phyloP scores from a whole-genome alignment of 2,888 invertebrate genomes.

The Rhagonycha lutea region DNA sequence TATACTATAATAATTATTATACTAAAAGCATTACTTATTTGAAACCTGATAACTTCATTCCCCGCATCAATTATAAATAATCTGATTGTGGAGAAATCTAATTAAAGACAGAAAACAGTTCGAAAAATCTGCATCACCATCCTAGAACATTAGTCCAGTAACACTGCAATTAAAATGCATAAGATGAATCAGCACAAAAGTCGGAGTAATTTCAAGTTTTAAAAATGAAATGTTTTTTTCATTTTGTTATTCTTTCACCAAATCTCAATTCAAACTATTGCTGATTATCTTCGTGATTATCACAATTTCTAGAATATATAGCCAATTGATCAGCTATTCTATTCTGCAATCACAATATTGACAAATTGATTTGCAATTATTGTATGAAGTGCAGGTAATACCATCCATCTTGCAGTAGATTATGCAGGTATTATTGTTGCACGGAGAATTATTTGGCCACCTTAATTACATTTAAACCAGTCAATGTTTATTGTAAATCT shows the following conservation, averaged over 20 bases:
- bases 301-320: neutral
- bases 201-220: neutral
- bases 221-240: too few species aligned
- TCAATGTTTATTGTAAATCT: neutral
- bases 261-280: neutral
- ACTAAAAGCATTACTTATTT: neutral
- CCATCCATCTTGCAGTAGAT: neutral
- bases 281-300: neutral
- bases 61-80: neutral
- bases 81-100: neutral
- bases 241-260: neutral
- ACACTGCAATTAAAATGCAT: neutral
- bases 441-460: neutral
- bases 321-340: neutral
- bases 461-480: neutral
- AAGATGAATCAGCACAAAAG: neutral
- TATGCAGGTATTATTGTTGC: neutral
- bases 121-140: neutral
- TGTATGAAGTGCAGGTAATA: neutral
- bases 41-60: neutral
- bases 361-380: constrained; percentile 3
- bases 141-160: neutral
- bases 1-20: constrained; percentile 13
- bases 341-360: neutral
- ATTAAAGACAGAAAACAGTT: neutral